phyloP scores from a whole-genome alignment of 2,888 invertebrate genomes.

The Watsonalla cultraria region DNA sequence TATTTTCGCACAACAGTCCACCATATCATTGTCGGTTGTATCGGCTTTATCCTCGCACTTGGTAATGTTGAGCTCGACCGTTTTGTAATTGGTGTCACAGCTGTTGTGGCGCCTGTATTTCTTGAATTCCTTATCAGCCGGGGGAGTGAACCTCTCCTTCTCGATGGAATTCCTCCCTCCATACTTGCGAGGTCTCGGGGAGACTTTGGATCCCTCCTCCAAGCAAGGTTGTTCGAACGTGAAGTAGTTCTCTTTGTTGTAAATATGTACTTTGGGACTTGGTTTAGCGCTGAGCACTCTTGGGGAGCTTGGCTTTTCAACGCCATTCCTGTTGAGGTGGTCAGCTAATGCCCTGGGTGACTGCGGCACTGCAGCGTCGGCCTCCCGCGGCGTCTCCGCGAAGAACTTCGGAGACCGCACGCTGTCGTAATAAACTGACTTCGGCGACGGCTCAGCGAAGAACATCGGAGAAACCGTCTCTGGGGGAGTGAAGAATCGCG shows the following conservation, averaged over 20 bases:
- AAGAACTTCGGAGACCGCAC: conserved; percentile 70
- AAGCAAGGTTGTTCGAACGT: conserved; percentile 55
- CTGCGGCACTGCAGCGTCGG: conserved; percentile 55
- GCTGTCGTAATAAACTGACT: conserved; percentile 67
- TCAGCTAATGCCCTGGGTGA: conserved; percentile 58
- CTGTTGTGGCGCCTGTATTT: conserved; percentile 67
- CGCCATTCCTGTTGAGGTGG: conserved; percentile 57
- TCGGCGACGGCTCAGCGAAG: conserved; percentile 65
- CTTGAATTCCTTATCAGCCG: conserved; percentile 60
- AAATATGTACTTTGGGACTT: conserved; percentile 65
- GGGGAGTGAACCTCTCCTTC: conserved; percentile 62
- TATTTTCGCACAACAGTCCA: conserved; percentile 65
- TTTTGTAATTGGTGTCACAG: conserved; percentile 67
- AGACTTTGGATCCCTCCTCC: conserved; percentile 43
- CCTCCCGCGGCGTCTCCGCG: conserved; percentile 59
- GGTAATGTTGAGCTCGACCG: conserved; percentile 52
- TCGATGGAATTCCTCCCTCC: conserved; percentile 68
- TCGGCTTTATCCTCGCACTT: conserved; percentile 47
- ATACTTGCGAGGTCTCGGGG: conserved; percentile 57
- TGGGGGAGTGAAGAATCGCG: conserved; percentile 68
- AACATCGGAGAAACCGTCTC: conserved; percentile 67
- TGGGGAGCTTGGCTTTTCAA: conserved; percentile 63
- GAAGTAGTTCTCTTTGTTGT: conserved; percentile 70
- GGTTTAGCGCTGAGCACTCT: conserved; percentile 51
- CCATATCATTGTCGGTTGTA: conserved; percentile 47